phyloP scores from a whole-genome alignment of 2,888 invertebrate species.

The Lamellibrachia columna region DNA sequence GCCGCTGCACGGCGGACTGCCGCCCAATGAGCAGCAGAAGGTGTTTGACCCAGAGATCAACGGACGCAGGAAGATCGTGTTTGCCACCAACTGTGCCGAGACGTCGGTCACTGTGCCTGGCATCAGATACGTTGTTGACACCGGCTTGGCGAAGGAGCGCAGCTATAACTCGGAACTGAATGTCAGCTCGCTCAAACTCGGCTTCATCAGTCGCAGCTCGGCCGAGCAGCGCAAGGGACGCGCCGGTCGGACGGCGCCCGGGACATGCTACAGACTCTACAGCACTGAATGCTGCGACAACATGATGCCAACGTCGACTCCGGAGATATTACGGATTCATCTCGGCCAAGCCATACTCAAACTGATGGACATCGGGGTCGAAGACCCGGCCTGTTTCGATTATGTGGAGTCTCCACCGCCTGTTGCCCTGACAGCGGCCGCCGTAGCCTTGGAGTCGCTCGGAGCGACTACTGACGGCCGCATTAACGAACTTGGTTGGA shows the following conservation, averaged over 20 bases:
- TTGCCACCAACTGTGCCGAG: slow-evolving; percentile 66
- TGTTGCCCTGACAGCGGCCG: slow-evolving; percentile 49
- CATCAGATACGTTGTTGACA: slow-evolving; percentile 65
- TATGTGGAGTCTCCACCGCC: slow-evolving; percentile 58
- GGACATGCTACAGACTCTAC: slow-evolving; percentile 64
- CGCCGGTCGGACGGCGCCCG: slow-evolving; percentile 63
- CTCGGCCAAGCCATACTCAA: slow-evolving; percentile 57
- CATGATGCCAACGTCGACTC: slow-evolving; percentile 52
- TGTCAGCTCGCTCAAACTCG: slow-evolving; percentile 52
- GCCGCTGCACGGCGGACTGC: slow-evolving; percentile 58
- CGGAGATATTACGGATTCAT: slow-evolving; percentile 62
- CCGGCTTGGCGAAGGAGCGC: slow-evolving; percentile 63
- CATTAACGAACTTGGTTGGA: slow-evolving; percentile 56
- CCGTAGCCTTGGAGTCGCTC: slow-evolving; percentile 49
- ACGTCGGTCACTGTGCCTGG: slow-evolving; percentile 66
- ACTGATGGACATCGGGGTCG: slow-evolving; percentile 58
- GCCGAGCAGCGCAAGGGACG: slow-evolving; percentile 66
- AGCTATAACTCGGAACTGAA: slow-evolving; percentile 57
- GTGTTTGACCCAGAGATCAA: slow-evolving; percentile 53
- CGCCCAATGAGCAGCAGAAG: slow-evolving; percentile 57
- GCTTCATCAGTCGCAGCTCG: slow-evolving; percentile 58
- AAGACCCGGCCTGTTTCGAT: slow-evolving; percentile 52
- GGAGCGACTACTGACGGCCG: slow-evolving; percentile 50
- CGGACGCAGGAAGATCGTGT: slow-evolving; percentile 60
- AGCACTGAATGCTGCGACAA: slow-evolving; percentile 52